Percentiles rank a stretch among this genome's conserved stretches.
Evolutionary conservation across 2,797 vertebrate genomes (phyloP).

Genomic region (Austrolebias charrua): DNA sequence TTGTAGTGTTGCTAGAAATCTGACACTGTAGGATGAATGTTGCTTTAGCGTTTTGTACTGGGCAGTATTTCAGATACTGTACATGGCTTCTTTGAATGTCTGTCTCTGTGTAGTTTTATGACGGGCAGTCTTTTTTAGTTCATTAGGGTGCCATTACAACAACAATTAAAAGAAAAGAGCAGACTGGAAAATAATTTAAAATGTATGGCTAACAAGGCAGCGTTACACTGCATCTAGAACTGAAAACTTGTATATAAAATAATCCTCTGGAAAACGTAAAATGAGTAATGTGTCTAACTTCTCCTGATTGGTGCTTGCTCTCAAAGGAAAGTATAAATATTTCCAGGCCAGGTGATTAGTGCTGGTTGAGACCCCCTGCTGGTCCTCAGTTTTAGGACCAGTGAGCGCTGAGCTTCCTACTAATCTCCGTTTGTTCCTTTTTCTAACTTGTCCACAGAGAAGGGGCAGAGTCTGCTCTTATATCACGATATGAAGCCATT

Average conservation of each 20-base stretch:
- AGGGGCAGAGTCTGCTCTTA: constrained; percentile 30
- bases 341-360: constrained; percentile 43
- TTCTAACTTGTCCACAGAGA: constrained; percentile 50
- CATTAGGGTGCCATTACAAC: too few relatives aligned
- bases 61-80: too few relatives aligned
- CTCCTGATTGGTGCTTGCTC: not conserved
- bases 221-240: too few relatives aligned
- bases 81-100: too few relatives aligned
- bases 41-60: too few relatives aligned
- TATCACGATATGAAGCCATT: constrained; percentile 34
- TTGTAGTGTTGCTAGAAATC: too few relatives aligned
- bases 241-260: not conserved
- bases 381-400: constrained; percentile 43
- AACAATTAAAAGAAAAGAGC: too few relatives aligned
- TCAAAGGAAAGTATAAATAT: constrained; percentile 16
- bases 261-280: not conserved
- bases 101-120: too few relatives aligned
- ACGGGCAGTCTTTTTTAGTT: too few relatives aligned
- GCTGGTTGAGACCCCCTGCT: constrained; percentile 56
- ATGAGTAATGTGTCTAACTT: not conserved
- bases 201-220: too few relatives aligned
- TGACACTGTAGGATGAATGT: too few relatives aligned
- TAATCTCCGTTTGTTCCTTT: constrained; percentile 59
- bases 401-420: constrained; percentile 29
- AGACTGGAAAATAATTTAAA: too few relatives aligned